phyloP scores from a whole-genome alignment of 2,113 vertebrate species.

The Pluvialis apricaria region DNA sequence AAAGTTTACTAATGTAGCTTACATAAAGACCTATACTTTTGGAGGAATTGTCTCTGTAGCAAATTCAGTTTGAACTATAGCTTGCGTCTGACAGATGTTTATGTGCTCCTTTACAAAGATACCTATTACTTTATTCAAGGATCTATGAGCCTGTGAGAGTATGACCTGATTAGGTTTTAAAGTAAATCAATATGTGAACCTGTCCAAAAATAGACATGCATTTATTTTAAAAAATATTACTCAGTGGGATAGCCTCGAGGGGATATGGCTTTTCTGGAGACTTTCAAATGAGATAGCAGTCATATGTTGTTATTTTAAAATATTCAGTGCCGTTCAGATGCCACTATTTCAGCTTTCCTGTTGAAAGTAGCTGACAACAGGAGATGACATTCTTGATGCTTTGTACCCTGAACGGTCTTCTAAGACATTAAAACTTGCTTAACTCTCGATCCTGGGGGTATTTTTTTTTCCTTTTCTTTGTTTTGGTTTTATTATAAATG shows the following conservation, averaged over 20 bases:
- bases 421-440: not conserved
- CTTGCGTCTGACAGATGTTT: not conserved
- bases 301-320: not conserved
- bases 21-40: slow-evolving; percentile 17
- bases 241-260: slow-evolving; percentile 1
- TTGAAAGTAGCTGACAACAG: not conserved
- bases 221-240: slow-evolving; percentile 57
- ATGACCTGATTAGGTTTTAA: slow-evolving; percentile 42
- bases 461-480: not conserved
- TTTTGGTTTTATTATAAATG: not conserved
- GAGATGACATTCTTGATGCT: not conserved
- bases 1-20: slow-evolving; percentile 63
- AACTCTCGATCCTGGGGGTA: not conserved
- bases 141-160: slow-evolving; percentile 35
- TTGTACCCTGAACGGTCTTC: not conserved
- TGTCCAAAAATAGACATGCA: slow-evolving; percentile 14
- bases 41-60: not conserved
- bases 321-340: not conserved
- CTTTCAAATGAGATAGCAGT: slow-evolving; percentile 8
- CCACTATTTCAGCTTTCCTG: not conserved
- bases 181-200: slow-evolving; percentile 58
- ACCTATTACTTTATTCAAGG: slow-evolving; percentile 39
- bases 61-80: not conserved
- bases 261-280: slow-evolving; percentile 23
- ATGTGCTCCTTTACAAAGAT: not conserved